A percentile compares a stretch with the other conserved stretches of the same genome.
Evolutionary conservation across 2,797 vertebrate genomes (phyloP).

Genomic region (Sebastes nivosus): DNA sequence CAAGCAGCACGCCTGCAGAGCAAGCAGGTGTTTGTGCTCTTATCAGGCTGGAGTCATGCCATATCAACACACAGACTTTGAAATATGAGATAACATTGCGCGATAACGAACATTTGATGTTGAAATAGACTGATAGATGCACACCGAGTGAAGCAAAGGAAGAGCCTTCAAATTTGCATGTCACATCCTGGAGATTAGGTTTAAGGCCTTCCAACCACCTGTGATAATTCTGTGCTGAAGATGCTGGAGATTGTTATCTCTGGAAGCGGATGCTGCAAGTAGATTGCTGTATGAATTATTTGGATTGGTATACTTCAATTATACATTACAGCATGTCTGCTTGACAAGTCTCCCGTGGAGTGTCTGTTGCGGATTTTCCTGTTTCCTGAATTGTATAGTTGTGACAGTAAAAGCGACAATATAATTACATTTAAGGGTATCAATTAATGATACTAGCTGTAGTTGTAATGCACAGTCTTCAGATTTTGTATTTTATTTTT

Average conservation of each 20-base stretch:
- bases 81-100: conserved; percentile 56
- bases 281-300: conserved; percentile 63
- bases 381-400: conserved; percentile 14
- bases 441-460: not conserved
- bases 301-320: conserved; percentile 46
- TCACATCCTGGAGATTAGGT: conserved; percentile 46
- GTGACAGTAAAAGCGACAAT: not conserved
- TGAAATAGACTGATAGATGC: conserved; percentile 56
- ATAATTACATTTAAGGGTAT: not conserved
- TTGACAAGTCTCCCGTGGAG: conserved; percentile 25
- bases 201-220: conserved; percentile 47
- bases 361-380: conserved; percentile 11
- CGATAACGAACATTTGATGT: conserved; percentile 64
- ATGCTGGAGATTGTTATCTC: conserved; percentile 42
- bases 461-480: not conserved
- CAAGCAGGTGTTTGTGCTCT: conserved; percentile 65
- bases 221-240: conserved; percentile 47
- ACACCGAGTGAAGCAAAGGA: conserved; percentile 34
- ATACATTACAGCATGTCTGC: conserved; percentile 45
- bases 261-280: conserved; percentile 39
- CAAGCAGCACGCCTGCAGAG: conserved; percentile 47
- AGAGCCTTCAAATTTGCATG: conserved; percentile 59
- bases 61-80: conserved; percentile 52
- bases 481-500: accelerated
- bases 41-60: conserved; percentile 58